phyloP scores from a whole-genome alignment of 2,797 vertebrate species.

The Prionace glauca region DNA sequence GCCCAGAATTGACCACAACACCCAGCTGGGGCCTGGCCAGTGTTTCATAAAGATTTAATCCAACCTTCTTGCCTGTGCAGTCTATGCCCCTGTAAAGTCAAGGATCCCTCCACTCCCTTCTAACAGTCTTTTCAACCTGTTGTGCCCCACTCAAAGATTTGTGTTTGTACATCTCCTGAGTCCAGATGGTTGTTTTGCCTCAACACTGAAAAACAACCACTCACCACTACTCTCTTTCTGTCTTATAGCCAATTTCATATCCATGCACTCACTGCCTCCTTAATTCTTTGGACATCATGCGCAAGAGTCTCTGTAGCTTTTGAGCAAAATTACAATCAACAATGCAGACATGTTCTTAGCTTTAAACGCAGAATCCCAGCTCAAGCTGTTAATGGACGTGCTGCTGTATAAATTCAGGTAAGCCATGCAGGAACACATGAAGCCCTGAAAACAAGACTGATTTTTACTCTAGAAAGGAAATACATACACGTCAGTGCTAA shows the following conservation, averaged over 20 bases:
- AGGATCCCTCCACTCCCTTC: not conserved
- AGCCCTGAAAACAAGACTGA: not conserved
- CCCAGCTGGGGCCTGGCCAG: not conserved
- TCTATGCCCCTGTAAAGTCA: not conserved
- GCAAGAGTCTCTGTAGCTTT: not conserved
- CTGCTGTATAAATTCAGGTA: slow-evolving; percentile 6
- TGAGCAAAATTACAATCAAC: slow-evolving; percentile 2
- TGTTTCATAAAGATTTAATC: not conserved
- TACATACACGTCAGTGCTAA: not conserved
- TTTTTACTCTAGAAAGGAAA: not conserved
- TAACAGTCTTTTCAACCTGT: not conserved
- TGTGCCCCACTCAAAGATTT: not conserved
- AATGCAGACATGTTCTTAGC: not conserved
- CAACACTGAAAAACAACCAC: not conserved
- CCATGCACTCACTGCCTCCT: not conserved
- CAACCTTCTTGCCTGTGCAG: not conserved
- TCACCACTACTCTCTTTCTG: not conserved
- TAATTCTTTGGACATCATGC: not conserved
- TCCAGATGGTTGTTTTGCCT: not conserved
- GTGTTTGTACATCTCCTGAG: not conserved
- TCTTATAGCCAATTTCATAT: not conserved
- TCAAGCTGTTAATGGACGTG: not conserved
- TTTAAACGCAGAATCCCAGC: not conserved
- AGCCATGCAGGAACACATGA: not conserved
- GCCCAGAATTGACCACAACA: not conserved